phyloP scores from a whole-genome alignment of 1,140 invertebrate species.

The Cherax quadricarinatus region DNA sequence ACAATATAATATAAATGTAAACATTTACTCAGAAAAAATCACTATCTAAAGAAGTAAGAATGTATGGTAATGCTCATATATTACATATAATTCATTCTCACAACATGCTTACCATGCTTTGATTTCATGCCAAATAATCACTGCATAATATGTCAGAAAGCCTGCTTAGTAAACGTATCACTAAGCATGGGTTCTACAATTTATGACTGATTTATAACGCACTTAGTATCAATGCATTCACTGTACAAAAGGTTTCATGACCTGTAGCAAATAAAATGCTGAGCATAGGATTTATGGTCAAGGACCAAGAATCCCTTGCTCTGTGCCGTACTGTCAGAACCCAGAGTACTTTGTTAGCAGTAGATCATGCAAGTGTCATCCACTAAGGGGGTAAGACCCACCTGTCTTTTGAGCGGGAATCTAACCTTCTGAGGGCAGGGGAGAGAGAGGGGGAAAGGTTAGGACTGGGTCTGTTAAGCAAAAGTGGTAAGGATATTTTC shows the following conservation, averaged over 20 bases:
- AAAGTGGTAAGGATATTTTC: slow-evolving; percentile 35
- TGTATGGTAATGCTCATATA: neutral
- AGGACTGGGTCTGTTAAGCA: slow-evolving; percentile 57
- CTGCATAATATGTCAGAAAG: neutral
- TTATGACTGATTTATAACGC: neutral
- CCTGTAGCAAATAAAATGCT: neutral
- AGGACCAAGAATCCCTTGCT: neutral
- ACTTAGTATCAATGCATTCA: neutral
- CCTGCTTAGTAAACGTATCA: neutral
- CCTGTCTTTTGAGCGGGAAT: slow-evolving; percentile 70
- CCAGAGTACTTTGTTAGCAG: slow-evolving; percentile 11
- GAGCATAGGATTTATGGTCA: neutral
- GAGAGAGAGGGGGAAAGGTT: slow-evolving; percentile 65
- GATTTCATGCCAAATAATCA: neutral
- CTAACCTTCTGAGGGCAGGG: slow-evolving; percentile 70
- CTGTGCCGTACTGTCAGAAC: slow-evolving; percentile 9
- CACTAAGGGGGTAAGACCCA: slow-evolving; percentile 62
- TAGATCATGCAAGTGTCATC: slow-evolving; percentile 27
- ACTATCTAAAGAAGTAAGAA: neutral
- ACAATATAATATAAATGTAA: neutral
- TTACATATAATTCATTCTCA: neutral
- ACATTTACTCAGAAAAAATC: slow-evolving; percentile 12
- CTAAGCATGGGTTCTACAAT: slow-evolving; percentile 6
- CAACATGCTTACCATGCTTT: neutral
- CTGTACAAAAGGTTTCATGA: neutral